These are phyloP conservation scores for Lagenorhynchus albirostris DNA, from an alignment of 2,113 vertebrate species.

Conservation along the genomic window DNA sequence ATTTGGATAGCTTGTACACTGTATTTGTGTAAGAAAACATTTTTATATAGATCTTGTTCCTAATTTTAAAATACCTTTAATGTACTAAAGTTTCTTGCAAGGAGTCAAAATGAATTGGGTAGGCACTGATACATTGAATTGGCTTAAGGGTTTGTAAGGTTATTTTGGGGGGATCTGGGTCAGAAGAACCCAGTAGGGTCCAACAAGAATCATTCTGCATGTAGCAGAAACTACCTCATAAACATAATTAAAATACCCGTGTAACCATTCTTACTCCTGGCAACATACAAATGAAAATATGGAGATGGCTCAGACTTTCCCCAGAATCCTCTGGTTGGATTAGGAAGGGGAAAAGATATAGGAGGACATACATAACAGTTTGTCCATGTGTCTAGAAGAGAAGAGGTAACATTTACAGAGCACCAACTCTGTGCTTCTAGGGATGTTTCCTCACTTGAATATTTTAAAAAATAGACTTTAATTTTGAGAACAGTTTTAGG, in stretches of 20 bases:
- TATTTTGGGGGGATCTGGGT: neutral
- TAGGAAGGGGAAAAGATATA: accelerated
- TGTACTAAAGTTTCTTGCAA: neutral
- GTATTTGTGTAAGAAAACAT: neutral
- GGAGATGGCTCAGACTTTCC: neutral
- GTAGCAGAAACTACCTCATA: neutral
- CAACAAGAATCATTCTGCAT: neutral
- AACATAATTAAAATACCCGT: neutral
- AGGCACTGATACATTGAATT: neutral
- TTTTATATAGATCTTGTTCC: neutral
- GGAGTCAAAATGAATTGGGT: neutral
- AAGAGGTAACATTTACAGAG: neutral
- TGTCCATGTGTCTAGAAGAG: neutral
- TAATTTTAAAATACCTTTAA: slow-evolving; percentile 33
- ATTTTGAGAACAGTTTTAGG: neutral
- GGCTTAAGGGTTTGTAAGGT: neutral
- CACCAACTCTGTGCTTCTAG: neutral
- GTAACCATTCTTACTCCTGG: neutral
- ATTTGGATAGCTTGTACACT: neutral
- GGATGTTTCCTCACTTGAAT: neutral
- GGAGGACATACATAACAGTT: neutral
- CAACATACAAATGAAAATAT: neutral
- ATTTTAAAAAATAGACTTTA: neutral
- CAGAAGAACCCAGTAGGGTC: neutral
- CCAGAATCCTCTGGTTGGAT: neutral